Percentiles rank a stretch among this genome's conserved stretches.
These are phyloP conservation scores for Dascyllus trimaculatus DNA, from an alignment of 2,113 vertebrate genomes.

Conservation along the genomic window DNA sequence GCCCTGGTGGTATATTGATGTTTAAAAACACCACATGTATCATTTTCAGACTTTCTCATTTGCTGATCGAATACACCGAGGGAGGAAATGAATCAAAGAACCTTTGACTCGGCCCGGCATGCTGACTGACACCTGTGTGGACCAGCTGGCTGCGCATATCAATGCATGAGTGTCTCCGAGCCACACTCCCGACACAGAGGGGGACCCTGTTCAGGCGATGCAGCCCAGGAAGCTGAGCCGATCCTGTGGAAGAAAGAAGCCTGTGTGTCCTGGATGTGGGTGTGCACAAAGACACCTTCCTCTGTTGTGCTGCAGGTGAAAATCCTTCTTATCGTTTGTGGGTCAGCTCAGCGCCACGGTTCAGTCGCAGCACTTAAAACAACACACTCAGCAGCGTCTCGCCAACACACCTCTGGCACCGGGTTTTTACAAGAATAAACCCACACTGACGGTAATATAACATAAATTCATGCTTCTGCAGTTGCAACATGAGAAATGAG, in stretches of 20 bases:
- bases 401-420: not conserved
- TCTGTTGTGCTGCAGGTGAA: conserved; percentile 51
- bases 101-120: conserved; percentile 70
- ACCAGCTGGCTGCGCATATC: conserved; percentile 61
- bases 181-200: conserved; percentile 71
- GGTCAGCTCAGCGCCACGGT: conserved; percentile 49
- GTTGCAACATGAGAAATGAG: conserved; percentile 6
- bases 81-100: conserved; percentile 56
- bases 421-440: not conserved
- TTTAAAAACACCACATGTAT: too few relatives aligned
- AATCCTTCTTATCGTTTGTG: conserved; percentile 57
- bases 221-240: conserved; percentile 72
- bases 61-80: not conserved
- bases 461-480: not conserved
- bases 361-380: conserved; percentile 4
- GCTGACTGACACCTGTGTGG: conserved; percentile 81
- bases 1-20: too few relatives aligned
- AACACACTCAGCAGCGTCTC: conserved; percentile 21
- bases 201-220: conserved; percentile 72
- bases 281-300: conserved; percentile 42
- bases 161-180: conserved; percentile 63
- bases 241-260: conserved; percentile 73
- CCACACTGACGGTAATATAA: not conserved
- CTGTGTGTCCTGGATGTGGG: conserved; percentile 32
- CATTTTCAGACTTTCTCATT: not conserved